A percentile compares a stretch with the other conserved stretches of the same genome.
Conservation (phyloP, 1,140 invertebrate genomes). For the Spodoptera litura region DNA sequence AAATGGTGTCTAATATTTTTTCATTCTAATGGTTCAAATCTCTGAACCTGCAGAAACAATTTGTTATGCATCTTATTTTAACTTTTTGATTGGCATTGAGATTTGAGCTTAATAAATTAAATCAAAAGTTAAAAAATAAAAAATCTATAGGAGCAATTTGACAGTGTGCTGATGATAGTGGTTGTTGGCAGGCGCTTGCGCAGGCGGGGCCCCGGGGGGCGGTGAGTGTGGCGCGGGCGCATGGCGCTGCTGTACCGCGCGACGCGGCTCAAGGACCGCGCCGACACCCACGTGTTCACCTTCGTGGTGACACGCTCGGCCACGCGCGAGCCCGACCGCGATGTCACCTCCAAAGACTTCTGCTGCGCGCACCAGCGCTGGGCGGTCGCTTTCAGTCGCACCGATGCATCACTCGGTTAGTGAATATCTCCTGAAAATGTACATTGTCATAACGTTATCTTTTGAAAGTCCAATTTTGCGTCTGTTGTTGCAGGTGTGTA, state of each 20-base stretch:
- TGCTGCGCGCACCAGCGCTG: constrained; percentile 94
- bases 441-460: constrained; percentile 9
- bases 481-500: constrained; percentile 90
- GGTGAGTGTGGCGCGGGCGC: constrained; percentile 59
- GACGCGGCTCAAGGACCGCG: constrained; percentile 93
- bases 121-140: no score
- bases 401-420: constrained; percentile 88
- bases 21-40: no score
- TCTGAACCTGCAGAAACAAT: no score
- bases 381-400: constrained; percentile 94
- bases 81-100: no score
- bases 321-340: constrained; percentile 92
- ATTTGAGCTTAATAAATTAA: no score
- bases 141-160: no score
- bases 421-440: neutral
- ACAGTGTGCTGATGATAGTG: neutral
- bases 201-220: constrained; percentile 62
- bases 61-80: no score
- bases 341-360: constrained; percentile 94
- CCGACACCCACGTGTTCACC: constrained; percentile 94
- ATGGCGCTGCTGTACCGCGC: constrained; percentile 95
- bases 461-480: neutral
- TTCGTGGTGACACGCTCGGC: constrained; percentile 93
- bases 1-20: no score
- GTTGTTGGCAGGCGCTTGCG: constrained; percentile 61